Percentiles rank a stretch among this genome's conserved stretches.
Evolutionary conservation across 2,888 invertebrate genomes (phyloP).

Genomic region (Ceramica pisi): DNA sequence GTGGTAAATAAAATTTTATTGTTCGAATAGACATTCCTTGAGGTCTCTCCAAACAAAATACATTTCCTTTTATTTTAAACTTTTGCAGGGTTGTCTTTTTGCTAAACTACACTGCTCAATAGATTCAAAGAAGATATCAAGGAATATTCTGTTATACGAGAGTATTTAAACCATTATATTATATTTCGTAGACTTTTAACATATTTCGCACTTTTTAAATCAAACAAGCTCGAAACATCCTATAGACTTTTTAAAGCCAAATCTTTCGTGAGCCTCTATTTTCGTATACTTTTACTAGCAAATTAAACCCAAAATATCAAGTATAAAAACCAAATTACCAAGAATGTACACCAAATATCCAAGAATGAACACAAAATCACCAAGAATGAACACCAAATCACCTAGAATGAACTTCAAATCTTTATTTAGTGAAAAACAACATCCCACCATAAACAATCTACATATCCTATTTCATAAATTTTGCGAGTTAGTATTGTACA

Average conservation of each 20-base stretch:
- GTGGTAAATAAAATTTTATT: background rate
- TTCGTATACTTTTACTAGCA: too few species aligned
- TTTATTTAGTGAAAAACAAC: background rate
- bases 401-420: background rate
- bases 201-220: background rate
- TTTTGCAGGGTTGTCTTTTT: background rate
- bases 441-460: constrained; percentile 1
- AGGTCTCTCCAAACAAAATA: background rate
- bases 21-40: background rate
- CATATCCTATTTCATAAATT: constrained; percentile 50
- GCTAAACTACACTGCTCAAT: too few species aligned
- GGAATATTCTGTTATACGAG: background rate
- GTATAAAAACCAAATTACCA: too few species aligned
- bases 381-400: background rate
- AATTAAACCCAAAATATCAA: background rate
- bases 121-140: background rate
- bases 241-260: background rate
- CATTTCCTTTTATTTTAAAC: background rate
- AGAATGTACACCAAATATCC: too few species aligned
- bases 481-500: constrained; percentile 45
- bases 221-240: background rate
- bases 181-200: too few species aligned
- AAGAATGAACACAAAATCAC: too few species aligned
- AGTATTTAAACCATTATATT: too few species aligned
- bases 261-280: too few species aligned